Percentiles rank a stretch among this genome's conserved stretches.
Conservation (phyloP, 1,140 invertebrate genomes). For the Papilio aristodemus region DNA sequence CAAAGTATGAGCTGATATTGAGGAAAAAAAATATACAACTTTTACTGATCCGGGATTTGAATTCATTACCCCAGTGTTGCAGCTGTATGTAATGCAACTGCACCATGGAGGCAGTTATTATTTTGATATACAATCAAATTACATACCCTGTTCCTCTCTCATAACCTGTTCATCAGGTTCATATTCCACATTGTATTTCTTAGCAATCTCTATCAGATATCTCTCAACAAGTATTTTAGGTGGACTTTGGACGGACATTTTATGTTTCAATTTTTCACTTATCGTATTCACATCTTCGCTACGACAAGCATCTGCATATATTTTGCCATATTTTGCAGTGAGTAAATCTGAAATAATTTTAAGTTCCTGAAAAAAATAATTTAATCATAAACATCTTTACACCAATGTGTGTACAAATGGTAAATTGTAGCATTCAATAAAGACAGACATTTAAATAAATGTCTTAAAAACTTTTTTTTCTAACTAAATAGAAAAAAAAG, state of each 20-base stretch:
- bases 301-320: constrained; percentile 92
- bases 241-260: constrained; percentile 97
- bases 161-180: constrained; percentile 96
- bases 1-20: too few species aligned
- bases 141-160: constrained; percentile 86
- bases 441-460: neutral
- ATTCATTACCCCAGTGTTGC: too few species aligned
- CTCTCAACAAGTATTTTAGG: constrained; percentile 97
- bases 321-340: constrained; percentile 95
- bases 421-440: constrained; percentile 18
- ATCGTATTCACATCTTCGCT: constrained; percentile 89
- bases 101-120: too few species aligned
- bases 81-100: too few species aligned
- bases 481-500: too few species aligned
- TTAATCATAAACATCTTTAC: constrained; percentile 23
- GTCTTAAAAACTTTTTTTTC: too few species aligned
- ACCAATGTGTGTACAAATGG: constrained; percentile 21
- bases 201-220: constrained; percentile 97
- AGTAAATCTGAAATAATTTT: constrained; percentile 96
- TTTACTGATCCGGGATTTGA: too few species aligned
- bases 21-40: too few species aligned
- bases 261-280: constrained; percentile 97
- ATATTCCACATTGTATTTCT: constrained; percentile 95
- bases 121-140: neutral
- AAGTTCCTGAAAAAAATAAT: constrained; percentile 83